Evolutionary conservation across 2,797 vertebrate species (phyloP), one percentile per base, ranked within the genome.

Genomic region (Cottoperca gobio): DNA sequence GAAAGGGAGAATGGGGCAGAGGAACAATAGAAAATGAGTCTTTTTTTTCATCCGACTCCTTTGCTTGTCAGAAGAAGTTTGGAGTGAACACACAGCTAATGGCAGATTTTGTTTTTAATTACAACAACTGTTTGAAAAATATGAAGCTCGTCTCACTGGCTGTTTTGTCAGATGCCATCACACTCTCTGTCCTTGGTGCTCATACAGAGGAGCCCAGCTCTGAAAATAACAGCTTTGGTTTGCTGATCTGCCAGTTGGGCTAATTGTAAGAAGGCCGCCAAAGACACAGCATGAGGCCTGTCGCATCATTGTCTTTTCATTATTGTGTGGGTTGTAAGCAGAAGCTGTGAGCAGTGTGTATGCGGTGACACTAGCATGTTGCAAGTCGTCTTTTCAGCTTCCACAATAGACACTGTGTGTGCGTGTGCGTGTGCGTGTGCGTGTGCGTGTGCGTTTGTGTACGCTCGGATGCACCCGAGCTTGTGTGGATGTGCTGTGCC

Each of bases 161-260:
- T 76, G 71, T 80, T 86, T 91, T 86, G 85, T 91, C 84, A 84
- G 72, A 86, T 84, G 87, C 85, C 86, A 77, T 76, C 82, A 59
- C 72, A 68, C 76, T 75, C 76, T 76, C 71, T 76, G 86, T 91
- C 86, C 82, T 87, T 82, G 75, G 79, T 80, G 70, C 74, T 49
- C 55, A 55, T 68, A 73, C 78, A 86, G 85, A 87, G 39, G 74
- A 86, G 62, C 67, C 49, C 33, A 26, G 67, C 64, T 72, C 59
- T 67, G 62, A 85, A 90, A 89, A 79, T 64, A 79, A 78, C 70
- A 75, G 77, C 73, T 89, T 82, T 72, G 65, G 61, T 86, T 75
- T 71, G 62, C 81, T 77, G 78, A 88, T 83, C 83, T 84, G 82
- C 88, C 80, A 89, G 82, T 84, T 87, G 80, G 81, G 81, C 88